These are phyloP conservation scores for Noctua fimbriata DNA, from an alignment of 2,888 invertebrate genomes.

Conservation along the genomic window DNA sequence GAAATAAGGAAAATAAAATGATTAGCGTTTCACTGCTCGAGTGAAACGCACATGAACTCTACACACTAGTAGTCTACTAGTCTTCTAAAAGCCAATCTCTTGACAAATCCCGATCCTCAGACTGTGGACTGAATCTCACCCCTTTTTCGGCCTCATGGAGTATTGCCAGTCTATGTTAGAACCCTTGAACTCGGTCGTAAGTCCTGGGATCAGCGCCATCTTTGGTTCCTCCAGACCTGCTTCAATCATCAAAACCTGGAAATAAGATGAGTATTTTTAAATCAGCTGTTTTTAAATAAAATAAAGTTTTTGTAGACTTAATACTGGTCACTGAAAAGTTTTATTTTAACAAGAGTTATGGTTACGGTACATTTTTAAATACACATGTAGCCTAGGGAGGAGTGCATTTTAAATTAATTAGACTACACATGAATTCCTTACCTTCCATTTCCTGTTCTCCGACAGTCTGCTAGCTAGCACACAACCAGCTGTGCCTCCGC, in stretches of 20 bases:
- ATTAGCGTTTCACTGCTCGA: not conserved
- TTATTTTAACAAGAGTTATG: not conserved
- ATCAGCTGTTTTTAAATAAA: not conserved
- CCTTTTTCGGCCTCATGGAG: constrained; percentile 85
- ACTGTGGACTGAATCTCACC: constrained; percentile 74
- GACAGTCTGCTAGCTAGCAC: constrained; percentile 86
- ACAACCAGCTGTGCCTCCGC: constrained; percentile 87
- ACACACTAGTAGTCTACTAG: not conserved
- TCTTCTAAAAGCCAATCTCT: constrained; percentile 49
- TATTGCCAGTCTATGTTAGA: constrained; percentile 86
- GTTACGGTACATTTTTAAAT: not conserved
- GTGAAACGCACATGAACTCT: not conserved
- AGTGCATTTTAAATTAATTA: not conserved
- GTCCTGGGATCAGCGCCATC: constrained; percentile 84
- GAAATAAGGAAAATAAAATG: not conserved
- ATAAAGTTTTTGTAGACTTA: not conserved
- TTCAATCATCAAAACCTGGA: constrained; percentile 82
- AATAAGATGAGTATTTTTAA: not conserved
- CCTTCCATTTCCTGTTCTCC: constrained; percentile 87
- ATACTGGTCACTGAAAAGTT: not conserved
- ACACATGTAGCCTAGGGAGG: not conserved
- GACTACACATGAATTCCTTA: constrained; percentile 52
- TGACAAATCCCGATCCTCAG: constrained; percentile 60
- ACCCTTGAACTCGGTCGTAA: constrained; percentile 85
- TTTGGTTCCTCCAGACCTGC: constrained; percentile 86